Base-by-base conservation (phyloP, 2,888 invertebrate species). In the Microchrysa polita region DNA sequence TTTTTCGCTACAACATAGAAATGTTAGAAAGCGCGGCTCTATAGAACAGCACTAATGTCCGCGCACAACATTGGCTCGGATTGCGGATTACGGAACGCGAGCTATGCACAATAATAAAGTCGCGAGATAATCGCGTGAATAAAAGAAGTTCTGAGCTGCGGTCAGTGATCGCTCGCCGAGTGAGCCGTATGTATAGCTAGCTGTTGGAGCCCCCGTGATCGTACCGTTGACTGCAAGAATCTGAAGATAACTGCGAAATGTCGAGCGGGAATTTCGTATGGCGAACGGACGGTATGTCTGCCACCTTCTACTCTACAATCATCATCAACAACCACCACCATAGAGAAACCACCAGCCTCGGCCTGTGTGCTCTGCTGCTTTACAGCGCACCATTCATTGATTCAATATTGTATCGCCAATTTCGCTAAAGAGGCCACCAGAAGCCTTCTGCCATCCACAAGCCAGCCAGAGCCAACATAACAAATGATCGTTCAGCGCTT, bases 241-340 rank as follows among this genome's bases (percentile, higher is more conserved):
- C 81, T 80, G 81, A 80, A 82, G 80, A 81, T 81, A 83, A 82
- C 82, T 82, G 82, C 78, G 77, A 78, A 79, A 77, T 77, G 77
- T 77, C 77, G 78, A 76, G 77, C 76, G 76, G 72, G 52, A 72
- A 60, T 72, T 72, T 59, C 53, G 71, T 60, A 44, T 52, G 16
- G 72, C 23, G 60, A 60, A 23, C 61, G 61, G 61, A 63, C 61
- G 61, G 61, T 40, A 14, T 44, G 65, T 65, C 22, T 44, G 65
- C 48, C 65, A 20, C 34, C 34, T 34, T 34, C 27, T 34, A 27
- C 34, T 65, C 65, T 65, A 65, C 42, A 42, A 14, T 42, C 63
- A 18, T 42, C 65, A 65, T 16, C 65, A 61, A 65, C 65, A 61
- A 65, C 65, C 65, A 65, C 65, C 65, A 65, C 40, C 61, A 57